These are phyloP conservation scores for Aptenodytes forsteri DNA, from an alignment of 2,113 vertebrate species.

Conservation along the genomic window DNA sequence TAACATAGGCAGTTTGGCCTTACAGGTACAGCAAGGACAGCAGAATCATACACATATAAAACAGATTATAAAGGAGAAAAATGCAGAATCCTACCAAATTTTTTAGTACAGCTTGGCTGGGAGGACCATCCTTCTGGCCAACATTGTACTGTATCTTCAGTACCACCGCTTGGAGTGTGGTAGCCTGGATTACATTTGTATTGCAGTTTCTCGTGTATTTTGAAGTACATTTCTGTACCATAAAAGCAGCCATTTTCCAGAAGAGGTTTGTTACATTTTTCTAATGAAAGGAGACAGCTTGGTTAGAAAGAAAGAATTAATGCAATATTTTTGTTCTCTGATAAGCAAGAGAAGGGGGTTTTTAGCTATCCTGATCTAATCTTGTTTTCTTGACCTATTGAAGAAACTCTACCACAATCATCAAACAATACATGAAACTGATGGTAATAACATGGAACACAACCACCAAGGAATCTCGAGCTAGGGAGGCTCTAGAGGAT, in stretches of 20 bases:
- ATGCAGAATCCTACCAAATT: conserved; percentile 23
- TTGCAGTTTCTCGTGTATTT: conserved; percentile 56
- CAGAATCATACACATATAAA: not conserved
- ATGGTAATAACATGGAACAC: not conserved
- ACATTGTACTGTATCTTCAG: conserved; percentile 62
- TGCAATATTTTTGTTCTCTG: not conserved
- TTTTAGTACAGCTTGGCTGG: conserved; percentile 60
- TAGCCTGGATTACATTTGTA: conserved; percentile 70
- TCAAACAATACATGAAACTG: not conserved
- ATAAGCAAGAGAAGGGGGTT: not conserved
- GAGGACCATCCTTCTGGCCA: conserved; percentile 67
- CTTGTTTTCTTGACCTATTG: not conserved
- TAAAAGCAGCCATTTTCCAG: conserved; percentile 65
- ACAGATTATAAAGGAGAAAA: not conserved
- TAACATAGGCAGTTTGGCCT: not conserved
- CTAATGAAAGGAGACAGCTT: conserved; percentile 33
- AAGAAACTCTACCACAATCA: not conserved
- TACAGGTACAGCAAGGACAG: not conserved
- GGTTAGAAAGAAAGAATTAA: not conserved
- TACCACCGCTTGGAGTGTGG: conserved; percentile 2
- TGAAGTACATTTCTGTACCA: conserved; percentile 51
- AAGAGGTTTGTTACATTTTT: conserved; percentile 70
- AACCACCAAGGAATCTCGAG: not conserved
- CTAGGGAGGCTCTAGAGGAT: not conserved
- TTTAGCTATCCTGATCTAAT: not conserved